Evolutionary conservation across 2,113 vertebrate species (phyloP).

Genomic region (Rousettus leschenaultii): DNA sequence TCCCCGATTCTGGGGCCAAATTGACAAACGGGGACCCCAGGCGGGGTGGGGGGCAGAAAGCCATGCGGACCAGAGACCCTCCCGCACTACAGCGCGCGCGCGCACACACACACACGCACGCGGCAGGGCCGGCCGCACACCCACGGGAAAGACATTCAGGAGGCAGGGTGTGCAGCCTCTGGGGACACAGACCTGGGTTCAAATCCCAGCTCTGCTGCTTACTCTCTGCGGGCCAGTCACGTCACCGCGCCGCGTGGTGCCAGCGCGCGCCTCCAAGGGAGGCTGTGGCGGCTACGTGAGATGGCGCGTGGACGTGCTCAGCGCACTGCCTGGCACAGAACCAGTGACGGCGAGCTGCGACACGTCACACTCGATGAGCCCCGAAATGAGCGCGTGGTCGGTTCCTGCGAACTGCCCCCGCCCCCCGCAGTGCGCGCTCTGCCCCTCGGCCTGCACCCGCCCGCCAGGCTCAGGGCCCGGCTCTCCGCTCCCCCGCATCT

Average conservation of each 20-base stretch:
- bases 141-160: not conserved
- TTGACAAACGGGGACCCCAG: not conserved
- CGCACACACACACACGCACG: accelerated
- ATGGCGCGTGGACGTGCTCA: not conserved
- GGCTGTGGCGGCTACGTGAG: not conserved
- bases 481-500: too few relatives aligned
- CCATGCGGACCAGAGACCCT: not conserved
- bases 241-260: not conserved
- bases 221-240: not conserved
- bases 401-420: too few relatives aligned
- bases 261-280: not conserved
- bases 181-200: not conserved
- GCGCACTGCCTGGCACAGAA: not conserved
- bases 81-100: not conserved
- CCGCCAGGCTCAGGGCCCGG: too few relatives aligned
- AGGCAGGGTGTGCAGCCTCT: not conserved
- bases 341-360: not conserved
- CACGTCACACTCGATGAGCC: not conserved
- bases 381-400: too few relatives aligned
- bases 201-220: not conserved
- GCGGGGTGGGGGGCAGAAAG: not conserved
- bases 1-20: not conserved
- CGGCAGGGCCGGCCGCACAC: not conserved
- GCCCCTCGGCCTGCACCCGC: not conserved
- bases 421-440: too few relatives aligned